phyloP scores from a whole-genome alignment of 2,797 vertebrate species.

The Diceros bicornis region DNA sequence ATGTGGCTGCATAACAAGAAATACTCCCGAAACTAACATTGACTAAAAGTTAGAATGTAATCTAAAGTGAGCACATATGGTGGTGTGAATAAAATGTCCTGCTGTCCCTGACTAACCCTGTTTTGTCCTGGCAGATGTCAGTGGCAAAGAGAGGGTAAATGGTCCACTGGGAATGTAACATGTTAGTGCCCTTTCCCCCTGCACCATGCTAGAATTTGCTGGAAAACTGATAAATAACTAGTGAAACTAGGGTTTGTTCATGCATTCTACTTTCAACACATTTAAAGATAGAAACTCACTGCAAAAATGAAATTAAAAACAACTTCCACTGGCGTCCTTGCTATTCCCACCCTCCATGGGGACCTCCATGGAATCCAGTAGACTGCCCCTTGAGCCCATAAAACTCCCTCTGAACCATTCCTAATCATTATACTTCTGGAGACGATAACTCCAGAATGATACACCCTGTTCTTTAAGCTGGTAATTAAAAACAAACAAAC shows the following conservation, averaged over 20 bases:
- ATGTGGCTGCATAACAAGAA: background rate
- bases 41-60: background rate
- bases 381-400: background rate
- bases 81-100: background rate
- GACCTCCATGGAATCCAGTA: background rate
- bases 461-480: background rate
- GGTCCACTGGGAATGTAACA: background rate
- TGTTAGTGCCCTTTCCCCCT: background rate
- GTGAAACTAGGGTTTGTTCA: background rate
- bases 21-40: background rate
- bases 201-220: background rate
- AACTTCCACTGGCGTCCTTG: background rate
- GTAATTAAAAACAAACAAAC: background rate
- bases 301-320: conserved; percentile 23
- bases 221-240: background rate
- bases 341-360: background rate
- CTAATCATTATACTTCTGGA: background rate
- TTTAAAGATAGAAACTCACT: background rate
- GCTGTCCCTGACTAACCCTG: background rate
- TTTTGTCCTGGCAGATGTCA: background rate
- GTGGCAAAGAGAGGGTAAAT: background rate
- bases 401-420: background rate
- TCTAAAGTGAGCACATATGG: too few relatives aligned
- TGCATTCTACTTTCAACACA: background rate
- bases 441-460: background rate